Conservation (phyloP, 2,797 vertebrate species). For the Betta splendens region DNA sequence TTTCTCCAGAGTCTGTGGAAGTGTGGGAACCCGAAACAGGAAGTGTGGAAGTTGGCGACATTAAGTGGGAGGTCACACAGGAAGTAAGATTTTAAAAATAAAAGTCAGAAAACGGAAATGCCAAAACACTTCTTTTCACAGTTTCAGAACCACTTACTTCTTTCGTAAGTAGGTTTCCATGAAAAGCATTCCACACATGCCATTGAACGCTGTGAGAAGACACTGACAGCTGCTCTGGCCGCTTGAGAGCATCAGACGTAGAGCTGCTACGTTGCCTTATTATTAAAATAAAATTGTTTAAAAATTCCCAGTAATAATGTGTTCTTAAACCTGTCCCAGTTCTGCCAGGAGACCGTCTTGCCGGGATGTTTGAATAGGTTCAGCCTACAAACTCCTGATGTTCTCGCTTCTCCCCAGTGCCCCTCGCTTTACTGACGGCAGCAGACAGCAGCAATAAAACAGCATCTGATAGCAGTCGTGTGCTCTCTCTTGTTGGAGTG, state of each 20-base stretch:
- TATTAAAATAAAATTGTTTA: slow-evolving; percentile 9
- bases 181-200: neutral
- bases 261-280: neutral
- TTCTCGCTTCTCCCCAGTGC: slow-evolving; percentile 21
- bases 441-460: slow-evolving; percentile 13
- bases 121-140: too few relatives aligned
- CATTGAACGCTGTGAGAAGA: neutral
- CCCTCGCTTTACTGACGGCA: slow-evolving; percentile 12
- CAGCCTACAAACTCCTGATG: slow-evolving; percentile 32
- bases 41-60: too few relatives aligned
- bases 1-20: too few relatives aligned
- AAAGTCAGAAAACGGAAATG: too few relatives aligned
- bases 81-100: too few relatives aligned
- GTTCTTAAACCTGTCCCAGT: slow-evolving; percentile 46
- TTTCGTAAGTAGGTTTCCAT: neutral
- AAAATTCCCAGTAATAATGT: slow-evolving; percentile 30
- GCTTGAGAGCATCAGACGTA: slow-evolving; percentile 48
- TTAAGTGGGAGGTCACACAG: too few relatives aligned
- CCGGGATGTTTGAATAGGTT: slow-evolving; percentile 32
- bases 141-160: too few relatives aligned
- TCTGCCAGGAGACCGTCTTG: slow-evolving; percentile 46
- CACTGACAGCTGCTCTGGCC: slow-evolving; percentile 14
- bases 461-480: slow-evolving; percentile 11
- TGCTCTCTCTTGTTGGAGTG: neutral
- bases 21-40: too few relatives aligned